These are phyloP conservation scores for Thaumetopoea pityocampa DNA, from an alignment of 1,140 invertebrate species.

Conservation along the genomic window DNA sequence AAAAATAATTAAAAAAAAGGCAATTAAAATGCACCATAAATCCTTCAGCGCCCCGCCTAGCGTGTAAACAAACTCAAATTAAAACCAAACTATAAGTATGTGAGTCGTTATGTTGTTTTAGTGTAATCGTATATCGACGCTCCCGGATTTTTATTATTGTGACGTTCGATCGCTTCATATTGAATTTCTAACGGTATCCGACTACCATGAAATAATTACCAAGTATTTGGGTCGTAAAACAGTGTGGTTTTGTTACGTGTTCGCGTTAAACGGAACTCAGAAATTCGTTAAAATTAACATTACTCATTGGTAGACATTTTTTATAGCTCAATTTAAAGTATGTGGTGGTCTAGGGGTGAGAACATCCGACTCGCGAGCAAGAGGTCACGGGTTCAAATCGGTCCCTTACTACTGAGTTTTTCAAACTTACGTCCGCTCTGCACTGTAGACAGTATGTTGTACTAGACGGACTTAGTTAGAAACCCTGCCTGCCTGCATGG, in stretches of 20 bases:
- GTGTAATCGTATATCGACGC: slow-evolving; percentile 33
- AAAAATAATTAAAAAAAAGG: slow-evolving; percentile 71
- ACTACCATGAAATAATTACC: background rate
- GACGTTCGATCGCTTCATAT: slow-evolving; percentile 15
- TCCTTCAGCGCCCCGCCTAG: slow-evolving; percentile 52
- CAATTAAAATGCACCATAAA: slow-evolving; percentile 66
- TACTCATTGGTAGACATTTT: no score
- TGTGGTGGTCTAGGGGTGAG: no score
- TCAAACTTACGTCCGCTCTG: no score
- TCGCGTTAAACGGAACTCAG: background rate
- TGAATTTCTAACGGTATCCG: slow-evolving; percentile 10
- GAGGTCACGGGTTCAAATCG: no score
- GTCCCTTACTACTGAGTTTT: no score
- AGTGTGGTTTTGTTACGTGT: no score
- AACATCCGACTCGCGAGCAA: no score
- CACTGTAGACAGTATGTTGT: no score
- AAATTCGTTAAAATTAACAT: no score
- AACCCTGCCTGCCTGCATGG: no score
- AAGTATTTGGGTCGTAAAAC: background rate
- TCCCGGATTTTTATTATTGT: slow-evolving; percentile 27
- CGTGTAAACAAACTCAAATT: slow-evolving; percentile 37
- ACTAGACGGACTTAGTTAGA: no score
- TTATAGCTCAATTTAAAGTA: no score
- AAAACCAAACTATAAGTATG: slow-evolving; percentile 48
- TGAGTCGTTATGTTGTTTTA: slow-evolving; percentile 39